Evolutionary conservation across 1,140 invertebrate species (phyloP).

Genomic region (Wiebesia pumilae): DNA sequence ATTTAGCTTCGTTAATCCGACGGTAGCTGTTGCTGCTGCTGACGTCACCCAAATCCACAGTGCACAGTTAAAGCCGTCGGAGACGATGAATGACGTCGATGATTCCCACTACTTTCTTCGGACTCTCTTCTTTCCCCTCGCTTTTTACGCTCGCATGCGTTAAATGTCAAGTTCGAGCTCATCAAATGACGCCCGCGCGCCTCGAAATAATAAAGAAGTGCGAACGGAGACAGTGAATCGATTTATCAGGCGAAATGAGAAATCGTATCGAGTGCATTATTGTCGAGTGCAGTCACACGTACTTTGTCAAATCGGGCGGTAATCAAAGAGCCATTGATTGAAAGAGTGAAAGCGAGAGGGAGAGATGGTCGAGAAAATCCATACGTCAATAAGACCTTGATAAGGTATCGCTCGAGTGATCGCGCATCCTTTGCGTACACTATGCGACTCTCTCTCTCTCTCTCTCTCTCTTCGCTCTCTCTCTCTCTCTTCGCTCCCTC

Average conservation of each 20-base stretch:
- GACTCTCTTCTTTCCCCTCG: no score
- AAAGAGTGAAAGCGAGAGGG: no score
- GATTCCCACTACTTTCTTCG: background rate
- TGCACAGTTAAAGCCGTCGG: background rate
- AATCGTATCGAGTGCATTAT: background rate
- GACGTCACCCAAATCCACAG: constrained; percentile 7
- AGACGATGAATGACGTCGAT: background rate
- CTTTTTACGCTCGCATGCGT: background rate
- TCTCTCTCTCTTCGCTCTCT: no score
- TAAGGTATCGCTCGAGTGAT: constrained; percentile 19
- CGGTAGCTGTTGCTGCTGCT: background rate
- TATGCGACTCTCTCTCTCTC: no score
- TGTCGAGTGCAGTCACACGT: background rate
- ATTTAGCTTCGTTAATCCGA: constrained; percentile 10
- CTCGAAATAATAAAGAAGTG: background rate
- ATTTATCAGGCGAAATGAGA: background rate
- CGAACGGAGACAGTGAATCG: background rate
- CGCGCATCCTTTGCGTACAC: background rate
- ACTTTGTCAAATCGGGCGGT: constrained; percentile 8
- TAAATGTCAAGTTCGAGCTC: constrained; percentile 42
- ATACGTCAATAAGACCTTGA: constrained; percentile 35
- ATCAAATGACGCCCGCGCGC: background rate
- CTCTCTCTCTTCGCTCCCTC: no score
- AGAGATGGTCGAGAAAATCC: background rate
- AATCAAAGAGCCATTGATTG: constrained; percentile 31